These are phyloP conservation scores for Papilio aristodemus DNA, from an alignment of 1,140 invertebrate species.

Conservation along the genomic window DNA sequence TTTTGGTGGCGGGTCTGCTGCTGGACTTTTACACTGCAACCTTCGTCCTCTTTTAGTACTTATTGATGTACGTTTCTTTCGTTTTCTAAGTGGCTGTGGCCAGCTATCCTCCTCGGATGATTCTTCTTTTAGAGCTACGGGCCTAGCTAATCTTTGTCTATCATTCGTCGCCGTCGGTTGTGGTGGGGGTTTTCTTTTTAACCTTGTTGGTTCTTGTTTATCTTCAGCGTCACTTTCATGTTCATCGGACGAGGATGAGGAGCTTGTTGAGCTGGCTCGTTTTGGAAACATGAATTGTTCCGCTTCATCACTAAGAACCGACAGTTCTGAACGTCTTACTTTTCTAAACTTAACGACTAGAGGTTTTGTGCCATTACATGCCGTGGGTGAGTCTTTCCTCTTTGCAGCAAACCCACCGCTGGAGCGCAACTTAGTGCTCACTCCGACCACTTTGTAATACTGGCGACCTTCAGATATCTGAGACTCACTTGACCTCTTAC, in stretches of 20 bases:
- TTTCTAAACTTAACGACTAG: slow-evolving; percentile 87
- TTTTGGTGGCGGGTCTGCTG: slow-evolving; percentile 35
- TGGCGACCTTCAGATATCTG: slow-evolving; percentile 81
- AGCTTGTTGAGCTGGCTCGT: slow-evolving; percentile 81
- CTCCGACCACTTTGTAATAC: slow-evolving; percentile 88
- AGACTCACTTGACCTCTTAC: slow-evolving; percentile 81
- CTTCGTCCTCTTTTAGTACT: slow-evolving; percentile 45
- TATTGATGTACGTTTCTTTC: slow-evolving; percentile 51
- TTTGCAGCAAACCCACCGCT: slow-evolving; percentile 76
- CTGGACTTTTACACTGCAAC: slow-evolving; percentile 38
- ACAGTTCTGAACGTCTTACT: slow-evolving; percentile 86
- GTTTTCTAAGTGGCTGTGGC: slow-evolving; percentile 61
- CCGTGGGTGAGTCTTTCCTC: slow-evolving; percentile 55
- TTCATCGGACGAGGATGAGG: slow-evolving; percentile 73
- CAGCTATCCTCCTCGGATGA: slow-evolving; percentile 73
- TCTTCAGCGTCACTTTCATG: slow-evolving; percentile 79
- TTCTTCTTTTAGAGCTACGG: slow-evolving; percentile 67
- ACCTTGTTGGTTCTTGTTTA: slow-evolving; percentile 72
- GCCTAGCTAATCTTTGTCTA: slow-evolving; percentile 62
- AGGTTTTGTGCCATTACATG: slow-evolving; percentile 76
- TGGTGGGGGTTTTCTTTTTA: slow-evolving; percentile 47
- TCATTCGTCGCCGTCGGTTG: slow-evolving; percentile 51
- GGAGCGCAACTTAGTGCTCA: slow-evolving; percentile 85
- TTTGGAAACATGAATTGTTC: slow-evolving; percentile 91
- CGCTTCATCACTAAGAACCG: slow-evolving; percentile 88